Evolutionary conservation across 1,140 invertebrate species (phyloP).

Genomic region (Temnothorax curvispinosus): DNA sequence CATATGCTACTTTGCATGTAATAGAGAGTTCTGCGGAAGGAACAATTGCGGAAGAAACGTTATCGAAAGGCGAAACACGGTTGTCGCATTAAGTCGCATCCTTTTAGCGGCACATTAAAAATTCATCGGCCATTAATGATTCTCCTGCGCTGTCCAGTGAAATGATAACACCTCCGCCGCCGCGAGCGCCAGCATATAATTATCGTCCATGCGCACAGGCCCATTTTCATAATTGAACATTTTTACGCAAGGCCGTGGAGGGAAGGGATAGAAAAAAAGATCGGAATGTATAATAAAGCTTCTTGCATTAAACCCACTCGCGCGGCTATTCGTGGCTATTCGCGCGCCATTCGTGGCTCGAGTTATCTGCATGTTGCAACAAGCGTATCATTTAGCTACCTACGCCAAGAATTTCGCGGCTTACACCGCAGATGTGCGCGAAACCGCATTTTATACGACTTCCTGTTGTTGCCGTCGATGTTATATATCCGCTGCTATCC

Average conservation of each 20-base stretch:
- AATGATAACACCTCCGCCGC: constrained; percentile 37
- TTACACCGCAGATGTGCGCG: constrained; percentile 1
- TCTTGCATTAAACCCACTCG: constrained; percentile 53
- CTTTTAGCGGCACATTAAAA: constrained; percentile 48
- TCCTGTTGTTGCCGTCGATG: constrained; percentile 61
- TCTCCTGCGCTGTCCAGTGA: constrained; percentile 25
- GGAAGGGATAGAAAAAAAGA: constrained; percentile 27
- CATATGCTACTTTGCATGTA: background rate
- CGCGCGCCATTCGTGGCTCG: constrained; percentile 10
- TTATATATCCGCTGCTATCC: constrained; percentile 44
- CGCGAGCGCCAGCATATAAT: constrained; percentile 11
- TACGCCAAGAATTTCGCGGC: constrained; percentile 64
- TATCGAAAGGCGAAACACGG: constrained; percentile 1
- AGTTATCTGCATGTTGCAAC: constrained; percentile 65
- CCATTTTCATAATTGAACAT: constrained; percentile 63
- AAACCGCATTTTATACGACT: constrained; percentile 50
- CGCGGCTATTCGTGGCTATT: constrained; percentile 5
- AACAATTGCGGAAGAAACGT: constrained; percentile 28
- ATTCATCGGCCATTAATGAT: constrained; percentile 33
- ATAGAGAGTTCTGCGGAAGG: background rate
- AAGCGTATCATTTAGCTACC: constrained; percentile 65
- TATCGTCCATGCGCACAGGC: background rate
- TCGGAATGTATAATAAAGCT: constrained; percentile 55
- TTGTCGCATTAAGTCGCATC: constrained; percentile 43
- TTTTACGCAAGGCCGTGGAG: background rate